Evolutionary conservation across 2,797 vertebrate genomes (phyloP), one percentile per base, ranked within the genome.

Genomic region (Myoxocephalus aenaeus): DNA sequence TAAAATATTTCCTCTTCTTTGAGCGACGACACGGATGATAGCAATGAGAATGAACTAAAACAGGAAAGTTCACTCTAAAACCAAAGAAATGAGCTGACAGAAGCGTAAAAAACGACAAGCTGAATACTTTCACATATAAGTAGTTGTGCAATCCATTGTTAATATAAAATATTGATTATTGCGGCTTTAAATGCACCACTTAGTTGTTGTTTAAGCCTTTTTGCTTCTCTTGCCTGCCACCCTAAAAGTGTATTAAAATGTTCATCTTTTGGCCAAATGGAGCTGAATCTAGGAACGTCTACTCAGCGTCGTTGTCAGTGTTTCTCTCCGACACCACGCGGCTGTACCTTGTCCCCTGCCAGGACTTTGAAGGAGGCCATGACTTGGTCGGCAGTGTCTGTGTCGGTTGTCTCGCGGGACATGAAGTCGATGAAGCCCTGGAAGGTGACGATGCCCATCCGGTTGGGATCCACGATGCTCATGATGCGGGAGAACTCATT

Each of bases 351-450:
- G 86, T 99, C 98, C 75, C 98, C 98, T 3, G 98, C 98, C 87
- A 99, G 95, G 80, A 99, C 97, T 89, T 99, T 99, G 95, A 99
- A 99, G 83, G 98, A 99, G 73, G 98, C 96, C 96, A 99, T 96
- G 91, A 99, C 98, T 82, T 99, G 98, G 94, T 99, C 98, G 53
- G 98, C 98, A 0, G 98, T 99, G 76, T 99, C 98, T 0, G 98
- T 99, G 85, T 99, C 98, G 7, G 98, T 97, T 0, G 98, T 98
- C 90, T 99, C 98, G 0, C 97, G 96, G 82, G 98, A 99, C 98
- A 99, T 99, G 86, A 99, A 99, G 94, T 99, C 98, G 1, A 99
- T 98, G 93, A 99, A 99, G 93, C 96, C 97, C 94, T 99, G 98
- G 95, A 99, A 99, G 0, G 98, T 99, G 92, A 99, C 95, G 6